Evolutionary conservation across 2,113 vertebrate genomes (phyloP).

Genomic region (Lycocorax pyrrhopterus): DNA sequence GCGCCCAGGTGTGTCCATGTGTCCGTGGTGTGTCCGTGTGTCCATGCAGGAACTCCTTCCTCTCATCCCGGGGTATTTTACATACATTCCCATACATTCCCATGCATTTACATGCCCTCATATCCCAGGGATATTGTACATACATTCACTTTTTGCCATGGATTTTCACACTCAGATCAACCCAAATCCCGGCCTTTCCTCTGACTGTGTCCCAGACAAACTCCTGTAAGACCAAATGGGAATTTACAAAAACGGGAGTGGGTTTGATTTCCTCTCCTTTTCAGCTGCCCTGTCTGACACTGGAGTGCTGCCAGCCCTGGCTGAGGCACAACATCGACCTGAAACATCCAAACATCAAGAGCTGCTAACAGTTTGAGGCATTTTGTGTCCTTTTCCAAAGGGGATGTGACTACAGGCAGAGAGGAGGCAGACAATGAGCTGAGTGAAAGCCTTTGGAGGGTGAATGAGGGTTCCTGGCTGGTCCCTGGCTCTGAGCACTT

Average conservation of each 20-base stretch:
- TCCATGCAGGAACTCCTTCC: background rate
- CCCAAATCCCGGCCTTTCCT: background rate
- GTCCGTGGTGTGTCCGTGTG: background rate
- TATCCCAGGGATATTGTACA: background rate
- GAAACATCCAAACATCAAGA: background rate
- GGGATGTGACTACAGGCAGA: no score
- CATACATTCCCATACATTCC: no score
- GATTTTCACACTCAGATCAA: background rate
- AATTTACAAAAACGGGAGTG: fast-evolving
- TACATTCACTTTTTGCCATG: fast-evolving
- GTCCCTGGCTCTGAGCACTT: background rate
- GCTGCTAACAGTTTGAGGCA: background rate
- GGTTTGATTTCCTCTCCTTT: background rate
- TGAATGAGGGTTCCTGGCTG: background rate
- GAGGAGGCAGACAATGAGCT: background rate
- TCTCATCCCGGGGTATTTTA: background rate
- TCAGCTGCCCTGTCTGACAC: background rate
- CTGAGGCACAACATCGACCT: background rate
- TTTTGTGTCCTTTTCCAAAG: background rate
- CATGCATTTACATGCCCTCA: fast-evolving
- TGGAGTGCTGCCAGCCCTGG: background rate
- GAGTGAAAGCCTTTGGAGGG: background rate
- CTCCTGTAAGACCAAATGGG: background rate
- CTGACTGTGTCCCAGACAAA: background rate
- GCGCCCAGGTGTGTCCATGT: background rate